phyloP scores from a whole-genome alignment of 2,113 vertebrate species.

The Pterocles gutturalis region DNA sequence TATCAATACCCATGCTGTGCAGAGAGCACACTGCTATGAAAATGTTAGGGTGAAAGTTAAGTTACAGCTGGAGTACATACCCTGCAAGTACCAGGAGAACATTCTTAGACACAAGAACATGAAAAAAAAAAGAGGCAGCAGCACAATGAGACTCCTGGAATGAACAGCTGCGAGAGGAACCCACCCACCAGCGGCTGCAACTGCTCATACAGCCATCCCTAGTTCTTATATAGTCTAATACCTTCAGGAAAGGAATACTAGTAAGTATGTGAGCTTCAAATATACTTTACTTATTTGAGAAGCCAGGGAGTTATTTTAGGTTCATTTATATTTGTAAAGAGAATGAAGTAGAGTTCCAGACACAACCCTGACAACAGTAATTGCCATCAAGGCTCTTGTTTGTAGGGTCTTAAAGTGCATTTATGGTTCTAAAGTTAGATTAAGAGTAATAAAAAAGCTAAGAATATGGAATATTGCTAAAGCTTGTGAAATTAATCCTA shows the following conservation, averaged over 20 bases:
- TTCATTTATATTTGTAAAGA: neutral
- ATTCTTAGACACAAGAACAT: conserved; percentile 42
- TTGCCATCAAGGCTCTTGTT: neutral
- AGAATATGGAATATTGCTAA: neutral
- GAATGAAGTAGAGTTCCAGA: neutral
- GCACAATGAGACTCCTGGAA: conserved; percentile 59
- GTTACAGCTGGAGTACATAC: conserved; percentile 37
- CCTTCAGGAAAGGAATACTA: conserved; percentile 14
- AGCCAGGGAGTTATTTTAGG: conserved; percentile 3
- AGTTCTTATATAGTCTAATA: neutral
- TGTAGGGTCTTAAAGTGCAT: neutral
- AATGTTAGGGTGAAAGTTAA: neutral
- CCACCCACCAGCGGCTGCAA: conserved; percentile 13
- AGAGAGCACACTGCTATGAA: neutral
- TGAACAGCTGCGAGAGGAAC: conserved; percentile 67
- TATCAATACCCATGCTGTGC: neutral
- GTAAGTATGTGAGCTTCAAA: neutral
- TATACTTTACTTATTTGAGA: neutral
- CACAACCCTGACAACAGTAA: neutral
- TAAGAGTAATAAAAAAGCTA: neutral
- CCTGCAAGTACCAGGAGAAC: conserved; percentile 33
- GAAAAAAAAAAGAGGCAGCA: neutral
- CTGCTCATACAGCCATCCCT: neutral
- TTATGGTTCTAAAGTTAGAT: neutral
- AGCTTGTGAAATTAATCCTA: neutral